Base-by-base conservation (phyloP, 1,140 invertebrate species). In the Ostrea denselamellosa region DNA sequence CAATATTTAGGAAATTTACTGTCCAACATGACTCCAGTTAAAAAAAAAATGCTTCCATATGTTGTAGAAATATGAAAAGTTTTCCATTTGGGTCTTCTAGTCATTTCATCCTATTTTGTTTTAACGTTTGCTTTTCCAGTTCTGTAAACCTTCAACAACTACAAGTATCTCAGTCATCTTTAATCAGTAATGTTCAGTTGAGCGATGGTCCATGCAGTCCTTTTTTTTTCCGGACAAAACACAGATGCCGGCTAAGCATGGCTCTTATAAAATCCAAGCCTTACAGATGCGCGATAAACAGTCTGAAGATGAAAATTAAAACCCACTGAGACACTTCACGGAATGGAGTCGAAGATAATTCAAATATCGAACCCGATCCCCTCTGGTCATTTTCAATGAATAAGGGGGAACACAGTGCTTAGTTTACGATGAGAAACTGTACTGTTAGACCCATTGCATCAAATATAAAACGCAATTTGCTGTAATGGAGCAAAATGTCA, bases 401-500 rank as follows among this genome's bases (percentile, higher is more conserved):
- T 28, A 14, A 34, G 22, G 28, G n/a, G 9, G 68, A 34, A 25
- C 25, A 34, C 25, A 28, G 10, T 34, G 25, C 68, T 77, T 25
- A 19, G 56, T 62, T 19, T 62, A n/a, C 14, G 56, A 62, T n/a
- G n/a, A 19, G 56, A 77, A 34, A 28, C 14, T 77, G 12, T 5
- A 25, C 68, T 34, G 68, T 34, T 34, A 77, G 68, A 25, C 68
- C 28, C 25, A 77, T 12, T 34, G 25, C 28, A 77, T 77, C 9
- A 25, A 25, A 77, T 77, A 77, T 77, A 28, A 77, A 77, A 77
- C 25, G 68, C 68, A 77, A 77, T 77, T 77, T 77, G 68, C 68
- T 77, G 25, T 77, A 77, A 77, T 77, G 68, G 68, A 77, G 22
- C 68, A 77, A 77, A 77, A 77, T 77, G 68, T 77, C 68, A 77